Base-by-base conservation (phyloP, 2,113 vertebrate species). In the Malurus alboscapulatus region DNA sequence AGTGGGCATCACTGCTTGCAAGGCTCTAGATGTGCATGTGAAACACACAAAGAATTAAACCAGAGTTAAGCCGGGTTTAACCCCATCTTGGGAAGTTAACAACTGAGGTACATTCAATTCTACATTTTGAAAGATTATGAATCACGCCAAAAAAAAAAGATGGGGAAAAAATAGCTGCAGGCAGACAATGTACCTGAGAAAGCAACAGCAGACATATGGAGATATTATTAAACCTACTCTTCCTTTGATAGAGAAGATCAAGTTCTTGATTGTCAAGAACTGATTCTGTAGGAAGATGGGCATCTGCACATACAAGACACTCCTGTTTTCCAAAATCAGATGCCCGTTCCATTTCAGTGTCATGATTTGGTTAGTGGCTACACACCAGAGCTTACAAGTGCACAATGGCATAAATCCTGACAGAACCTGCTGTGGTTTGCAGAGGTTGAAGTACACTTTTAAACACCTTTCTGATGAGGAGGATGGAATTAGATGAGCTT, bases 131-230 rank as follows among this genome's bases (percentile, higher is more conserved):
- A 90, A 82, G 61, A 90, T 53, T 59, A 84, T 84, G 82, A 95
- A 94, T 88, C 75, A 92, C 0, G 0, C 15, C 27, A 30, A 21
- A 44, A 32, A 78, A 73, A 89, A 58, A 76, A 57, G 27, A 21
- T 9, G 20, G 24, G 18, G 12, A 12, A 82, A 69, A 85, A 80
- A 87, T 69, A 95, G 93, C 78, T 53, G 55, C 72, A 83, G 79
- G 90, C 82, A 93, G 93, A 62, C 79, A 76, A 69, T 50, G 58
- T 72, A 94, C 83, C 92, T 84, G 81, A 95, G 87, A 95, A 94
- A 89, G 84, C 61, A 89, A 87, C 68, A 42, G 62, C 87, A 87
- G 74, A 76, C 72, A 77, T 68, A 79, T 8, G 40, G 83, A 92
- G 79, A 25, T 57, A 47, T 66, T 89, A 89, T 92, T 80, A 94